Evolutionary conservation across 2,113 vertebrate genomes (phyloP).

Genomic region (Chaetodon auriga): DNA sequence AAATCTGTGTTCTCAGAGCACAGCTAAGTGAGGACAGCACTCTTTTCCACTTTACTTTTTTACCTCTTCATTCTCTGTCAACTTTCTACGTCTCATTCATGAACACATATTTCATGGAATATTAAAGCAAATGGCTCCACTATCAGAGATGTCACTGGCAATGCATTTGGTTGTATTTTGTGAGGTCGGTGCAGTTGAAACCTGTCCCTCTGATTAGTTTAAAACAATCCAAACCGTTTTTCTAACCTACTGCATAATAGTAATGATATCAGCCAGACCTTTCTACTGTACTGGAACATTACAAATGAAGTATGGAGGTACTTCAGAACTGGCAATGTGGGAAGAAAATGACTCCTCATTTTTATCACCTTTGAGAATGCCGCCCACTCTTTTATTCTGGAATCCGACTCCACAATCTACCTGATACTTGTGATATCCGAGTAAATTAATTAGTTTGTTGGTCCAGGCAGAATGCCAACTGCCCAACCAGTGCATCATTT

Average conservation of each 20-base stretch:
- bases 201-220: not conserved
- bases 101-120: not conserved
- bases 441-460: constrained; percentile 28
- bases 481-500: constrained; percentile 13
- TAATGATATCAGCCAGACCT: not conserved
- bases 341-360: not conserved
- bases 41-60: constrained; percentile 1
- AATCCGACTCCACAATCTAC: constrained; percentile 7
- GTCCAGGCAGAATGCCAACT: constrained; percentile 20
- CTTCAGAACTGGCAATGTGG: not conserved
- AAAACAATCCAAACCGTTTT: not conserved
- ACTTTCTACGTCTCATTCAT: not conserved
- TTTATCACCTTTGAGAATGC: not conserved
- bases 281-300: not conserved
- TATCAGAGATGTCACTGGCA: constrained; percentile 2
- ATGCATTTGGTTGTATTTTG: not conserved
- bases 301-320: not conserved
- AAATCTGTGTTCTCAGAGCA: not conserved
- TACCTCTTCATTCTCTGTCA: not conserved
- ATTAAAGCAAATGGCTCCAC: constrained; percentile 27
- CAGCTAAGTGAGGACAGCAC: not conserved
- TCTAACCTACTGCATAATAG: not conserved
- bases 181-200: not conserved
- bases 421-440: constrained; percentile 25
- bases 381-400: constrained; percentile 5